These are phyloP conservation scores for Thymelicus lineola DNA, from an alignment of 2,888 invertebrate species.

Conservation along the genomic window DNA sequence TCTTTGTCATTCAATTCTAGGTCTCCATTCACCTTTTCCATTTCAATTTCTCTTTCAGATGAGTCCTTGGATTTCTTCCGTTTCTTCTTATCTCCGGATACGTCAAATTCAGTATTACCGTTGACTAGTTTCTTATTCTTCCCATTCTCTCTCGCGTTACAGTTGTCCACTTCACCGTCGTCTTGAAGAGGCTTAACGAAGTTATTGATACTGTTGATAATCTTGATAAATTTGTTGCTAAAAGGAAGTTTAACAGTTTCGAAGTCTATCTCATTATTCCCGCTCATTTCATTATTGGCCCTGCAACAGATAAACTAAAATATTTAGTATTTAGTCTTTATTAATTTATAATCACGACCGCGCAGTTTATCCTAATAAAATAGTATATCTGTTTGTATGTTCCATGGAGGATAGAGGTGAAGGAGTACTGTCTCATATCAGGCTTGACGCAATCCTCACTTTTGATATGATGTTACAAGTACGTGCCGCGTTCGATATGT, in stretches of 20 bases:
- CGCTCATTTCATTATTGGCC: conserved; percentile 51
- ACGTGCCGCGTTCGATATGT: too few species aligned
- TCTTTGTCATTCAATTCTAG: not conserved
- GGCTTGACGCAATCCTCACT: too few species aligned
- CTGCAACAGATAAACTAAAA: conserved; percentile 52
- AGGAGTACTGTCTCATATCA: too few species aligned
- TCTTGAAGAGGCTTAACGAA: conserved; percentile 52
- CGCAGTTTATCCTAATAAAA: too few species aligned
- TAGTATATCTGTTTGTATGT: too few species aligned
- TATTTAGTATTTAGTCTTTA: not conserved
- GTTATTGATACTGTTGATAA: conserved; percentile 59
- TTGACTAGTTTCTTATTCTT: conserved; percentile 38
- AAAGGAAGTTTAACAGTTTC: conserved; percentile 48
- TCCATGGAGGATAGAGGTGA: too few species aligned
- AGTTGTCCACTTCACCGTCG: conserved; percentile 4
- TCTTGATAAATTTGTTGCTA: conserved; percentile 51
- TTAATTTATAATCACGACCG: too few species aligned
- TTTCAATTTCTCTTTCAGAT: conserved; percentile 40
- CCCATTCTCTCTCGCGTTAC: conserved; percentile 27
- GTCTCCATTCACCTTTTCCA: conserved; percentile 15
- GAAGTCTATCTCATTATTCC: conserved; percentile 47
- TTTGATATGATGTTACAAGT: too few species aligned
- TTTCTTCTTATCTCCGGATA: conserved; percentile 38
- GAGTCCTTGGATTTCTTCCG: conserved; percentile 44
- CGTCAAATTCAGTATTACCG: conserved; percentile 31